These are phyloP conservation scores for Philypnodon macrostomus DNA, from an alignment of 2,797 vertebrate genomes.

Conservation along the genomic window DNA sequence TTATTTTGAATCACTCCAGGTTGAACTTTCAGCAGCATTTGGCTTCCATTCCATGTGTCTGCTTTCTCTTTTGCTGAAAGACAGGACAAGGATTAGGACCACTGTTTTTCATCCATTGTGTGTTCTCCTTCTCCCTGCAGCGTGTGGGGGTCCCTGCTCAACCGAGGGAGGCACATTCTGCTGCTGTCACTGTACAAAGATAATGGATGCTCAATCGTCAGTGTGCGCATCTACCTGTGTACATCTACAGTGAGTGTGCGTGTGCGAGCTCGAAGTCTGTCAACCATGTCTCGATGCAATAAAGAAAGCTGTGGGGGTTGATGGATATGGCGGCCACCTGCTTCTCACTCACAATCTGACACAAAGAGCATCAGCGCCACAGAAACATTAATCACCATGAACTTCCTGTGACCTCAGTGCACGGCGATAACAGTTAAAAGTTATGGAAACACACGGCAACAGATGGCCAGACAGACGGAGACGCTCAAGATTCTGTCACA, in stretches of 20 bases:
- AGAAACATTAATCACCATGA: slow-evolving; percentile 57
- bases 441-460: slow-evolving; percentile 24
- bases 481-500: not conserved
- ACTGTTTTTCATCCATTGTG: slow-evolving; percentile 21
- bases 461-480: slow-evolving; percentile 9
- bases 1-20: too few relatives aligned
- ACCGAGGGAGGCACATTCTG: slow-evolving; percentile 62
- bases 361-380: slow-evolving; percentile 54
- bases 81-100: not conserved
- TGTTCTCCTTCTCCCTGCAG: slow-evolving; percentile 44
- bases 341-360: slow-evolving; percentile 67
- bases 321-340: slow-evolving; percentile 62
- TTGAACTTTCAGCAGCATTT: too few relatives aligned
- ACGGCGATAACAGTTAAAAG: slow-evolving; percentile 37
- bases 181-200: slow-evolving; percentile 68
- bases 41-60: too few relatives aligned
- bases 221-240: slow-evolving; percentile 21
- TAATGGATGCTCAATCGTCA: slow-evolving; percentile 61
- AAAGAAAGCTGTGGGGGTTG: slow-evolving; percentile 44
- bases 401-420: slow-evolving; percentile 59
- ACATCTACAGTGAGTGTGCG: slow-evolving; percentile 6
- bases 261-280: slow-evolving; percentile 14
- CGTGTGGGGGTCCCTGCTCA: slow-evolving; percentile 56
- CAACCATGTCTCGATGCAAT: slow-evolving; percentile 55
- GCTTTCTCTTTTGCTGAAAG: not conserved